Evolutionary conservation across 2,113 vertebrate genomes (phyloP), one percentile per base, ranked within the genome.

Genomic region (Irena cyanogastra): DNA sequence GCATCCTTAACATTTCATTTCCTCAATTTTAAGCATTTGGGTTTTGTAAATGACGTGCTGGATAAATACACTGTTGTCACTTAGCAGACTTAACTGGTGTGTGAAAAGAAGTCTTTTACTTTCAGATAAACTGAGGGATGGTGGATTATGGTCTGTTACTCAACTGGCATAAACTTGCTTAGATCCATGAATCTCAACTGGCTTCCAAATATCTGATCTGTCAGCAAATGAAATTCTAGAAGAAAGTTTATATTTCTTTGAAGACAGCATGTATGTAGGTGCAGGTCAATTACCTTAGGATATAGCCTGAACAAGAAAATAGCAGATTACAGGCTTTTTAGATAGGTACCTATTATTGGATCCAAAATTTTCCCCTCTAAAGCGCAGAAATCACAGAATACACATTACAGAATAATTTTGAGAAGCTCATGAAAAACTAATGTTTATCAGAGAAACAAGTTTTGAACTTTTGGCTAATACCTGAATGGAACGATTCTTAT

Each of bases 1-100:
- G 35, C 61, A 94, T 95, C 93, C 76, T 96, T 96, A 96, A 92
- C 72, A 84, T 96, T 96, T 95, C 52, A 94, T 90, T 97, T 97
- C 93, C 92, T 97, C 92, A 81, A 49, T 92, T 93, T 90, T 78
- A 95, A 92, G 45, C 88, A 82, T 56, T 86, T 83, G 92, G 72
- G 52, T 81, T 96, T 95, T 95, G 83, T 89, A 95, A 92, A 95
- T 89, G 92, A 71, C 0, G 13, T 96, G 92, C 85, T 60, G 53
- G 85, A 78, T 95, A 92, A 89, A 94, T 78, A 78, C 52, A 87
- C 57, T 89, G 60, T 92, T 96, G 88, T 92, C 93, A 78, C 93
- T 92, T 96, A 90, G 60, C 44, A 84, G 69, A 68, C 49, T 41
- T 92, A 75, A 86, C 64, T 68, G n/a, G 26, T 92, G 53, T 68